Base-by-base conservation (phyloP, 2,888 invertebrate species). In the Sesamia inferens region DNA sequence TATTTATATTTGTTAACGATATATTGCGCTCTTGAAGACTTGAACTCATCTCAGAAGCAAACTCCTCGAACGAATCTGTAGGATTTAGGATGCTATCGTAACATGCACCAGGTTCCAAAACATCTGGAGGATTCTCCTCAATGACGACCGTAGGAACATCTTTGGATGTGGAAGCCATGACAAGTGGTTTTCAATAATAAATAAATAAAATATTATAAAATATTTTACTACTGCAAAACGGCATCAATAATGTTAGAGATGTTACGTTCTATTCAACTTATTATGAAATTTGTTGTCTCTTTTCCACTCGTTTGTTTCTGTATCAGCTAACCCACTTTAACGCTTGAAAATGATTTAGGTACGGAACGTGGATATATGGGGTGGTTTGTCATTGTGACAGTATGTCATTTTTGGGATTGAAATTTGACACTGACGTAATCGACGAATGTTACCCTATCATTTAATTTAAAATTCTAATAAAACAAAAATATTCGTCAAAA, bases 41-140 rank as follows among this genome's bases (percentile, higher is more conserved):
- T 14, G 97, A 97, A 88, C 96, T 97, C 97, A 97, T 97, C 89
- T 97, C 97, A 14, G 95, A 94, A 61, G 97, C 97, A 86, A 97
- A 97, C 85, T 98, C 97, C 83, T 98, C 97, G 86, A 97, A 97
- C 31, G 97, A 97, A 91, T 97, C 97, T 11, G 97, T 97, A 1
- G 98, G 97, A 68, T 98, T 97, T 58, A 98, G 94, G 91, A 98
- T 97, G 87, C 97, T 97, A 90, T 98, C 98, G 6, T 90, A 88
- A 82, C 96, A 96, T 48, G 95, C 95, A 7, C 96, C 96, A 13
- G 96, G 96, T 85, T 95, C 96, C 39, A 96, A 82, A 48, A 93
- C 94, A 80, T 91, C 90, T 16, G 92, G 81, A 14, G 89, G 89
- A 73, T 88, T 90, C 55, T 90, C 92, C 22, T 89, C 85, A 16